Percentiles rank a stretch among this genome's conserved stretches.
These are phyloP conservation scores for Callithrix jacchus DNA, from an alignment of 2,113 vertebrate genomes.

Conservation along the genomic window DNA sequence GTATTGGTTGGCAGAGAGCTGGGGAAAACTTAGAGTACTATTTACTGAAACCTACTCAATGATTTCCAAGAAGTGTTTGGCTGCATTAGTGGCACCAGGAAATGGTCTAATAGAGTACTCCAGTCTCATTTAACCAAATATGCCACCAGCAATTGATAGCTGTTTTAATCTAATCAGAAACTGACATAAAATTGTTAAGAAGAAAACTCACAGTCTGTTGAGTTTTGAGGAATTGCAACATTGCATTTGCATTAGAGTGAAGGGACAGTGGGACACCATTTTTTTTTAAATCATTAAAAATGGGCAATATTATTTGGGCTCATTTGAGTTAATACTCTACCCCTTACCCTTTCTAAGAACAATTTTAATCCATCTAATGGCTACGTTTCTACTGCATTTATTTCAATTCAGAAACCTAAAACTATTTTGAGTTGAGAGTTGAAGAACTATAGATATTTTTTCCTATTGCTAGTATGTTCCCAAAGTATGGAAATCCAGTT, in stretches of 20 bases:
- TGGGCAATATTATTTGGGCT: not conserved
- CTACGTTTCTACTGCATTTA: not conserved
- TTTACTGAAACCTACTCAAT: constrained; percentile 52
- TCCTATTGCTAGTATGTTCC: not conserved
- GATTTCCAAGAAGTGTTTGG: constrained; percentile 64
- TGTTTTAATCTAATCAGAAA: constrained; percentile 60
- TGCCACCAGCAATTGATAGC: not conserved
- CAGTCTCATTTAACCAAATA: constrained; percentile 5
- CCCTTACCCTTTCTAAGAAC: not conserved
- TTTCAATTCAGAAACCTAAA: constrained; percentile 22
- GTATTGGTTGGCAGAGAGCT: constrained; percentile 53
- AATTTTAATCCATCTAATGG: not conserved
- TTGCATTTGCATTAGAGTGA: constrained; percentile 9
- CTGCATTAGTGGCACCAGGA: constrained; percentile 62
- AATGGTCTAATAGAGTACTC: constrained; percentile 56
- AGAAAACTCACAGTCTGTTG: not conserved
- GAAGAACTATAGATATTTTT: constrained; percentile 10
- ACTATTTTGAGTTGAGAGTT: constrained; percentile 40
- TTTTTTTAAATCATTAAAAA: not conserved
- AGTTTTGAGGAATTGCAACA: constrained; percentile 9
- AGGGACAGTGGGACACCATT: not conserved
- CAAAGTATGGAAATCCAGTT: not conserved
- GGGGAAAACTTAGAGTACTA: constrained; percentile 29
- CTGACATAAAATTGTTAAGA: constrained; percentile 2
- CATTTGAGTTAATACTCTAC: not conserved